phyloP scores from a whole-genome alignment of 2,113 vertebrate genomes.

The Nesospiza acunhae region DNA sequence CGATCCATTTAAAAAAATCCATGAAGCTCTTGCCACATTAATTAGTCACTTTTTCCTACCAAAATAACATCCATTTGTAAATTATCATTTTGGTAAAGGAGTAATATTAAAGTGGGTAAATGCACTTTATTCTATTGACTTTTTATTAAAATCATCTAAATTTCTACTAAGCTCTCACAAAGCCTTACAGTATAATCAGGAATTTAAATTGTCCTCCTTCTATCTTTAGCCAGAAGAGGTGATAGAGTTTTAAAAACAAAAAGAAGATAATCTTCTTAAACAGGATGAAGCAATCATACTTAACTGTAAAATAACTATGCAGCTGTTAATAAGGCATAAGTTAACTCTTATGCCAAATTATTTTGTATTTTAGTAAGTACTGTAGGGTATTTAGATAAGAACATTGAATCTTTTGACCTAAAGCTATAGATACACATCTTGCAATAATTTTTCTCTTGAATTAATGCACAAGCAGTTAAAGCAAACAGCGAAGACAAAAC shows the following conservation, averaged over 20 bases:
- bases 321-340: background rate
- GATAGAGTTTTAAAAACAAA: constrained; percentile 4
- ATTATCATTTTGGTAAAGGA: background rate
- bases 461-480: background rate
- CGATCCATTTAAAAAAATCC: background rate
- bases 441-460: background rate
- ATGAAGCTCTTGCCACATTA: background rate
- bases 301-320: background rate
- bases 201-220: background rate
- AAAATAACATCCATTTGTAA: background rate
- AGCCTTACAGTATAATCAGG: background rate
- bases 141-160: constrained; percentile 11
- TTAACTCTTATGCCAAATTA: background rate
- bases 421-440: background rate
- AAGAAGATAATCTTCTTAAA: constrained; percentile 31
- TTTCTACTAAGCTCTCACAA: background rate
- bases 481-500: background rate
- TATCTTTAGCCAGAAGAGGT: background rate
- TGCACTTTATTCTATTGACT: background rate
- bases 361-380: constrained; percentile 6
- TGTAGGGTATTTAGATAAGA: background rate
- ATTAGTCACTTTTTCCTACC: background rate
- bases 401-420: background rate
- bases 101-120: background rate
- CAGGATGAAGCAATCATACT: background rate